Evolutionary conservation across 2,113 vertebrate species (phyloP), one percentile per base, ranked within the genome.

Genomic region (Dermatemys mawii): DNA sequence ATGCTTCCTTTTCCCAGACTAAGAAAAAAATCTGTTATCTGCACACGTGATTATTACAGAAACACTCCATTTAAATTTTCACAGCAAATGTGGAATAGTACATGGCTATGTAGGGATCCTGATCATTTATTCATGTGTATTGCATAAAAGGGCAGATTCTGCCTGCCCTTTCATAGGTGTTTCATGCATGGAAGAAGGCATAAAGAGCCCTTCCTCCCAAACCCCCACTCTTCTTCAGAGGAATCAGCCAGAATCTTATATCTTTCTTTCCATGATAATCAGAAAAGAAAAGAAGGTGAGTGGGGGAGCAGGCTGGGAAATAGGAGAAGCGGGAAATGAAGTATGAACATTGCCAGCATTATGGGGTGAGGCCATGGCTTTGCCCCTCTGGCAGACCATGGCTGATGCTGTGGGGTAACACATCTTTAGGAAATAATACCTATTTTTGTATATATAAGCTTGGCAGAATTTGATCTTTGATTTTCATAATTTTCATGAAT

Each of bases 331-430:
- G 63, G 63, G n/a, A 92, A 93, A 88, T 75, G 57, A 94, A 92
- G 82, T 87, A 83, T 93, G 92, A 88, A 92, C 92, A 83, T 94
- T 93, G 87, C 53, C 86, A 92, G 51, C 81, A 51, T 16, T 60
- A 57, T 91, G 89, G 88, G 89, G 89, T 9, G 75, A 35, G 90
- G 85, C 91, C 83, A 70, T 0, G 5, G 90, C 83, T 94, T 92
- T 81, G 90, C 94, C 90, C 70, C 80, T 90, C 83, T 97, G 94
- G 82, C 60, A 1, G 32, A 67, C 86, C 46, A 32, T 14, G 80
- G 70, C 57, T 95, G 83, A 92, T 84, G 79, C 86, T 91, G 84
- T 29, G 76, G 79, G 27, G 86, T 87, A 90, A 84, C 84, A 92
- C 91, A 41, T 41, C 38, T 93, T 12, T 2, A 29, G 90, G 53